phyloP scores from a whole-genome alignment of 30 jellyfish, hydroid and myxozoan species.

The Turritopsis dohrnii region DNA sequence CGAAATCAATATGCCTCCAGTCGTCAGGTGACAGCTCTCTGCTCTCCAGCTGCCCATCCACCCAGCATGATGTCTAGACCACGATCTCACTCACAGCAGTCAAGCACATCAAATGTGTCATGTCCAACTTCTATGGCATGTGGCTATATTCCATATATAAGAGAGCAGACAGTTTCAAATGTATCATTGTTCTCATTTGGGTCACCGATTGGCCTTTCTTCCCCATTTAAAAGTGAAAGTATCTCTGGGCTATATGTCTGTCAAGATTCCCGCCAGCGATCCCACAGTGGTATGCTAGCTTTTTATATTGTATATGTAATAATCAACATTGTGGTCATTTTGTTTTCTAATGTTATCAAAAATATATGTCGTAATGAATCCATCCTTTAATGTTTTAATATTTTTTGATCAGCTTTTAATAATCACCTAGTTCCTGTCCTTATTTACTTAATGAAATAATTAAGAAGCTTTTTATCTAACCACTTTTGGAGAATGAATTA shows the following conservation, averaged over 20 bases:
- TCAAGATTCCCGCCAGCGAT: not conserved
- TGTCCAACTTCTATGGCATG: not conserved
- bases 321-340: not conserved
- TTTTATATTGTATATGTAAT: too few species aligned
- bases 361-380: not conserved
- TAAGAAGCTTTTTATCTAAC: not conserved
- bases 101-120: not conserved
- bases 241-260: not conserved
- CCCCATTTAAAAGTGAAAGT: not conserved
- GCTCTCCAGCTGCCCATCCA: slow-evolving; percentile 4
- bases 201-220: not conserved
- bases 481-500: not conserved
- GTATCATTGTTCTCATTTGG: slow-evolving; percentile 4
- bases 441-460: not conserved
- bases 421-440: not conserved
- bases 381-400: too few species aligned
- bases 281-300: not conserved
- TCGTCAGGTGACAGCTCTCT: slow-evolving; percentile 8
- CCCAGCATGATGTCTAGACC: not conserved
- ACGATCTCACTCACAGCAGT: slow-evolving; percentile 2
- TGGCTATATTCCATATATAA: not conserved
- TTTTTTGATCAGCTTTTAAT: not conserved
- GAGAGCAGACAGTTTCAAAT: not conserved
- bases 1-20: not conserved
- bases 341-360: not conserved